Evolutionary conservation across 2,888 invertebrate genomes (phyloP).

Genomic region (Merodon equestris): DNA sequence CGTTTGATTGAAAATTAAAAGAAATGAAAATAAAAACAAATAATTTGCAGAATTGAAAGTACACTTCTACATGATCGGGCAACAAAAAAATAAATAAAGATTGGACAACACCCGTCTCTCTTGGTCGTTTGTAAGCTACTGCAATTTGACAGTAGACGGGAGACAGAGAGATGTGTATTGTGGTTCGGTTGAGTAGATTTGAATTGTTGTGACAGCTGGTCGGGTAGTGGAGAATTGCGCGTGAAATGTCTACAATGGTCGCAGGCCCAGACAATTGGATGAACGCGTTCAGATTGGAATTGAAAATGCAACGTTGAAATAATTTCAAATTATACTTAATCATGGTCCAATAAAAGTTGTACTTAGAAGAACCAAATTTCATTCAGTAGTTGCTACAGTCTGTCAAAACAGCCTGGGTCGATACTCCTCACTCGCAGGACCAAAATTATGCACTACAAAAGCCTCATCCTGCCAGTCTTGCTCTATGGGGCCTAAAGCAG

Average conservation of each 20-base stretch:
- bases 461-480: not conserved
- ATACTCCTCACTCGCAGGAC: constrained; percentile 8
- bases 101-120: constrained; percentile 25
- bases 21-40: constrained; percentile 42
- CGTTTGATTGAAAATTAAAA: constrained; percentile 20
- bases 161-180: constrained; percentile 56
- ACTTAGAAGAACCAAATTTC: no score
- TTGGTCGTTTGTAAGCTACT: constrained; percentile 42
- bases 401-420: no score
- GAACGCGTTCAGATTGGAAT: not conserved
- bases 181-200: constrained; percentile 21
- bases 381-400: no score
- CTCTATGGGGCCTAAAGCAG: not conserved
- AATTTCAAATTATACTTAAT: no score
- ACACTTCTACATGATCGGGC: constrained; percentile 48
- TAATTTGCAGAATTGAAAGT: constrained; percentile 13
- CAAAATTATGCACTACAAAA: constrained; percentile 1
- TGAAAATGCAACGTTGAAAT: not conserved
- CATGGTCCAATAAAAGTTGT: no score
- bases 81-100: constrained; percentile 45
- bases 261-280: not conserved
- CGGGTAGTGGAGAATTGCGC: constrained; percentile 20
- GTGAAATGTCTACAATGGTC: constrained; percentile 9
- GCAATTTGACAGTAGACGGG: constrained; percentile 19
- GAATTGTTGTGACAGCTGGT: constrained; percentile 54